Evolutionary conservation across 2,113 vertebrate species (phyloP), one percentile per base, ranked within the genome.

Genomic region (Scomber scombrus): DNA sequence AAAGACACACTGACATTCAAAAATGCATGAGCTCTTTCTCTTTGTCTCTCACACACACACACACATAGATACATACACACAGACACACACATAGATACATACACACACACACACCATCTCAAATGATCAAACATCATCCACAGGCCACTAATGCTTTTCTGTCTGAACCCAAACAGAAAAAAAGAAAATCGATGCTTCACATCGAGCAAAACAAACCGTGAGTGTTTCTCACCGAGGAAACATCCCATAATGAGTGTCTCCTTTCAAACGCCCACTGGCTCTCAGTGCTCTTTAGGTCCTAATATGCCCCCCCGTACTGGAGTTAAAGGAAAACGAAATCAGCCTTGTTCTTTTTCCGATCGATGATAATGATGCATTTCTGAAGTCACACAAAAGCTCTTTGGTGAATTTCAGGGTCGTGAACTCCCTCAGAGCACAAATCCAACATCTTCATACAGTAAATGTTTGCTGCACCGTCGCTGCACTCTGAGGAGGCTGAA

Each of bases 211-310:
- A 75, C 58, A 31, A 77, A 29, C 62, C 46, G 11, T 16, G 60
- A 74, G 76, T 74, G 40, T 62, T 6, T 75, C 68, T 79, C 79
- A 16, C 68, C 4, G 3, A 69, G 81, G 65, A 85, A 74, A 78
- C 86, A 75, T 87, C 81, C 82, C 79, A 90, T 80, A 86, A 87
- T 85, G 66, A 88, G 68, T 0, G 50, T 29, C 75, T 82, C 60
- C 57, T 80, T 62, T 65, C 70, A 58, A 18, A 75, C 51, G 49
- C 58, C 69, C 81, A 77, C 68, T 14, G 50, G 57, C 75, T 74
- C 73, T 82, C 4, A 6, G 21, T 16, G 73, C 66, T 49, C 58
- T 78, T 62, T 4, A 29, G 64, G 81, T 75, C 75, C 58, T 64
- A 2, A 71, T 11, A 21, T 8, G 56, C 16, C 56, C 65, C 63